Percentiles rank a stretch among this genome's conserved stretches.
Evolutionary conservation across 2,113 vertebrate genomes (phyloP).

Genomic region (Dascyllus trimaculatus): DNA sequence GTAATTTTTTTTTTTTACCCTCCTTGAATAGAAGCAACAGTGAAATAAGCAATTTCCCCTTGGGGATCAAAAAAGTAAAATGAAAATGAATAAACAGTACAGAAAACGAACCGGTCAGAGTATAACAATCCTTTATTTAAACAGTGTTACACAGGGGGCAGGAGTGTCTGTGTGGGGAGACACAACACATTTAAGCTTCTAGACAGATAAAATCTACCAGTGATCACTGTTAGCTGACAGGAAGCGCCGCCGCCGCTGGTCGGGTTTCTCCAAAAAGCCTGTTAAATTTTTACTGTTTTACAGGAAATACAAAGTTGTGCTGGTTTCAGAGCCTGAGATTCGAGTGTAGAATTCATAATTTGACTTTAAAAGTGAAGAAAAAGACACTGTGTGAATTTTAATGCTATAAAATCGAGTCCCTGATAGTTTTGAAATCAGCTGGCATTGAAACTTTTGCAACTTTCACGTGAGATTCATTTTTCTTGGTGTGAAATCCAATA

Average conservation of each 20-base stretch:
- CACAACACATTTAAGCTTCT: conserved; percentile 87
- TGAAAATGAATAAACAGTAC: background rate
- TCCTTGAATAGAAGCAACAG: too few species aligned
- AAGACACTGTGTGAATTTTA: too few species aligned
- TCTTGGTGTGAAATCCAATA: too few species aligned
- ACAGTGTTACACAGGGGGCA: conserved; percentile 90
- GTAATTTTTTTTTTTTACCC: too few species aligned
- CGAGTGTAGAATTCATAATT: background rate
- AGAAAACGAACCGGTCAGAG: conserved; percentile 49
- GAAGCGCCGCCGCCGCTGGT: conserved; percentile 49
- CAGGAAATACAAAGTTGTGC: conserved; percentile 61
- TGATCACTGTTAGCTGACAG: conserved; percentile 58
- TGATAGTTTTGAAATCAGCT: conserved; percentile 41
- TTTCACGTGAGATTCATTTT: too few species aligned
- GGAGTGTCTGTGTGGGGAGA: conserved; percentile 79
- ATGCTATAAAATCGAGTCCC: conserved; percentile 1
- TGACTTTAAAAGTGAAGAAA: background rate
- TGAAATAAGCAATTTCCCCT: too few species aligned
- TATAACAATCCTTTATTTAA: conserved; percentile 98
- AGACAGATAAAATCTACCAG: conserved; percentile 84
- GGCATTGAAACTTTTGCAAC: conserved; percentile 25
- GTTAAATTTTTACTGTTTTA: background rate
- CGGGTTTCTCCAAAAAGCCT: conserved; percentile 10
- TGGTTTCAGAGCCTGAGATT: conserved; percentile 51
- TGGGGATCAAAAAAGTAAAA: too few species aligned